These are phyloP conservation scores for Lamellibrachia luymesi DNA, from an alignment of 1,140 invertebrate genomes.

Conservation along the genomic window DNA sequence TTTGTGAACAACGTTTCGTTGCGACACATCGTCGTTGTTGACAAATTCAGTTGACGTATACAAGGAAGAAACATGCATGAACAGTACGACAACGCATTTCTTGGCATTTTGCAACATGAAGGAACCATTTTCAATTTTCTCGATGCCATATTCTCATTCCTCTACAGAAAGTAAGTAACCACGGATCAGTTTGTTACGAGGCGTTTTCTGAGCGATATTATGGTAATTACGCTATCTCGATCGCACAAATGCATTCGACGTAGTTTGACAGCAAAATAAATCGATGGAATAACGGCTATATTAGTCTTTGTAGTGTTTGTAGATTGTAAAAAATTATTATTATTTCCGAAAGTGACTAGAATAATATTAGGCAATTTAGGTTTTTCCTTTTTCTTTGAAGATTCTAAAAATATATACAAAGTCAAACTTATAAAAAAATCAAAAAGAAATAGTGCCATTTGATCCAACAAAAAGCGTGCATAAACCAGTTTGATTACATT, in stretches of 20 bases:
- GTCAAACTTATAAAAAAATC: no score
- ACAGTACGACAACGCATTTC: conserved; percentile 12
- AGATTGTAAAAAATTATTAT: not conserved
- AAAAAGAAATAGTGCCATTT: no score
- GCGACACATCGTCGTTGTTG: not conserved
- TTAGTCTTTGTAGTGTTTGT: not conserved
- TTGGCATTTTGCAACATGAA: conserved; percentile 20
- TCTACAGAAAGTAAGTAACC: conserved; percentile 15
- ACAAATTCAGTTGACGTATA: not conserved
- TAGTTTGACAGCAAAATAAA: not conserved
- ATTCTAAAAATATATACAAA: no score
- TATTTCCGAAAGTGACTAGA: not conserved
- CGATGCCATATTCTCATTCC: conserved; percentile 17
- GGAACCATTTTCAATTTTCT: conserved; percentile 12
- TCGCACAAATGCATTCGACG: not conserved
- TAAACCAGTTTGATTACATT: no score
- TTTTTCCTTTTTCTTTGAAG: no score
- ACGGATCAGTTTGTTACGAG: not conserved
- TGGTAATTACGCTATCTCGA: not conserved
- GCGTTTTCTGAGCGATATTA: not conserved
- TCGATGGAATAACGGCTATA: not conserved
- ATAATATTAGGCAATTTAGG: no score
- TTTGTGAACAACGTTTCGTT: not conserved
- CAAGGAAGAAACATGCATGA: not conserved
- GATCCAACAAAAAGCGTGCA: no score